These are phyloP conservation scores for Lasaia peninsularis DNA, from an alignment of 1,140 invertebrate genomes.

Conservation along the genomic window DNA sequence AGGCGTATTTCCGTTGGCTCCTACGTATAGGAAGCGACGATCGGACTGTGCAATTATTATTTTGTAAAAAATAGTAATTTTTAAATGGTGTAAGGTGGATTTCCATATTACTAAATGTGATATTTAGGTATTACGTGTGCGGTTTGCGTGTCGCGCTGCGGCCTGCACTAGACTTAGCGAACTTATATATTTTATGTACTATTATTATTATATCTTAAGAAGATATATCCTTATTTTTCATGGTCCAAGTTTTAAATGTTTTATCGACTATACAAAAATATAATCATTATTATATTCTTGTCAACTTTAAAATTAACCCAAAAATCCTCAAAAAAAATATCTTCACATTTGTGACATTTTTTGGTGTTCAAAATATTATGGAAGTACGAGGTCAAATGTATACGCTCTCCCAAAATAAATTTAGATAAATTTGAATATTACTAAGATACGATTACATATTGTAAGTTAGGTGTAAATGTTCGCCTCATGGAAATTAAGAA, in stretches of 20 bases:
- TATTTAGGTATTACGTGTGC: slow-evolving; percentile 74
- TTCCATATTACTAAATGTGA: slow-evolving; percentile 76
- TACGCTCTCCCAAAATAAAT: slow-evolving; percentile 72
- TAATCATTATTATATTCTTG: slow-evolving; percentile 77
- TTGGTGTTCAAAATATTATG: slow-evolving; percentile 73
- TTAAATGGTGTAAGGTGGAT: slow-evolving; percentile 72
- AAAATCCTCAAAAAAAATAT: slow-evolving; percentile 72
- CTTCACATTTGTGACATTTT: slow-evolving; percentile 74
- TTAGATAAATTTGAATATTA: slow-evolving; percentile 72
- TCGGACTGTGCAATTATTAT: slow-evolving; percentile 76
- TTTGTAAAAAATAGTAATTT: slow-evolving; percentile 74
- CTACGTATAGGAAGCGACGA: slow-evolving; percentile 29
- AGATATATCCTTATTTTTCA: slow-evolving; percentile 77
- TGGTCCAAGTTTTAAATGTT: slow-evolving; percentile 77
- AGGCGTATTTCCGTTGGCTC: slow-evolving; percentile 38
- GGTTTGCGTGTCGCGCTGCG: slow-evolving; percentile 48
- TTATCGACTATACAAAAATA: slow-evolving; percentile 77
- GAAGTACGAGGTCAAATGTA: slow-evolving; percentile 69
- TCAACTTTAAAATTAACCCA: slow-evolving; percentile 72
- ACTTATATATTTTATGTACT: slow-evolving; percentile 77
- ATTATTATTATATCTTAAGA: slow-evolving; percentile 73
- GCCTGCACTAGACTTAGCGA: slow-evolving; percentile 59
- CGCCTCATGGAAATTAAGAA: slow-evolving; percentile 73
- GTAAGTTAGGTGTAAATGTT: slow-evolving; percentile 69
- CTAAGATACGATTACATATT: slow-evolving; percentile 67